Conservation (phyloP, 2,113 vertebrate species). For the Scalopus aquaticus region DNA sequence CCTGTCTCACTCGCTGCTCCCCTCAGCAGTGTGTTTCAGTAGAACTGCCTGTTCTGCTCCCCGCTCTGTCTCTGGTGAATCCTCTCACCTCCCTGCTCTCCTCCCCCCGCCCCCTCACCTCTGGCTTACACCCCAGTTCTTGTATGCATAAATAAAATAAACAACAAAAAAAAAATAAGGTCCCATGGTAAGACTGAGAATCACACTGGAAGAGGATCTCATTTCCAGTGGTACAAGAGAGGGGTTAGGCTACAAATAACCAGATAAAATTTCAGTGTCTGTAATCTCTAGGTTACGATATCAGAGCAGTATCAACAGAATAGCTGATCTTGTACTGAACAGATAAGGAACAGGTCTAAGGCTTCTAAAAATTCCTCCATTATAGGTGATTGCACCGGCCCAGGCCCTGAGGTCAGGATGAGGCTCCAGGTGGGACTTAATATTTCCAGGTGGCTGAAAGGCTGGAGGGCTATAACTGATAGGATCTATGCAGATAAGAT, state of each 20-base stretch:
- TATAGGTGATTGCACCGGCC: not conserved
- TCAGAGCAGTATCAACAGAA: constrained; percentile 30
- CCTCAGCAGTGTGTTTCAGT: no score
- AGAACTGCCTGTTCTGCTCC: no score
- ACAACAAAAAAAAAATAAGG: not conserved
- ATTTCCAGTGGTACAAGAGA: constrained; percentile 14
- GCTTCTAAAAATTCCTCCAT: constrained; percentile 46
- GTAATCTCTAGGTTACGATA: not conserved
- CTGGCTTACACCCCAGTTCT: no score
- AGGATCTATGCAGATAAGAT: not conserved
- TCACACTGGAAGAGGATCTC: not conserved
- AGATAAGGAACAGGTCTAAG: constrained; percentile 12
- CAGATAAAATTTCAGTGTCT: constrained; percentile 61
- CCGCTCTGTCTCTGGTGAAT: no score
- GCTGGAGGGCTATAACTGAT: not conserved
- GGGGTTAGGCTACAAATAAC: constrained; percentile 6
- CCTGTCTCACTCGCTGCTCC: no score
- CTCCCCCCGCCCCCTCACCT: no score
- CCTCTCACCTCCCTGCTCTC: no score
- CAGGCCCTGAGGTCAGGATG: not conserved
- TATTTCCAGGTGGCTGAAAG: not conserved
- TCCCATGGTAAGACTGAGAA: not conserved
- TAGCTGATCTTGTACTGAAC: not conserved
- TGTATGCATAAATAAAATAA: no score
- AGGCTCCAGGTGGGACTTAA: not conserved